Percentiles rank a stretch among this genome's conserved stretches.
These are phyloP conservation scores for Stramonita haemastoma DNA, from an alignment of 2,888 invertebrate species.

Conservation along the genomic window DNA sequence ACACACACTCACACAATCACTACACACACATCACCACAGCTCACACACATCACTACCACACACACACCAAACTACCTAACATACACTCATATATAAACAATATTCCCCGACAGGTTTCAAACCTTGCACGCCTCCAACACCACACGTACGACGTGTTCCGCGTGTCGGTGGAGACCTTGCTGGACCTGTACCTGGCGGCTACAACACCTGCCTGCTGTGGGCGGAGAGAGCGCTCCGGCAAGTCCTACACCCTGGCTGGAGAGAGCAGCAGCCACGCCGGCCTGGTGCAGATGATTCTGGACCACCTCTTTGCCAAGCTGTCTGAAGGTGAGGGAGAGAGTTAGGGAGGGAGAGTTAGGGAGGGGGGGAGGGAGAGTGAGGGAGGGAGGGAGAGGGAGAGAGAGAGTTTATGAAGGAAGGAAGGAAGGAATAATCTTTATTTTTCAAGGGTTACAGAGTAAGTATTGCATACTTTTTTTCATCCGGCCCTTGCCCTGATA, in stretches of 20 bases:
- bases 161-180: constrained; percentile 64
- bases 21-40: too few species aligned
- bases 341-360: neutral
- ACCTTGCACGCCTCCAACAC: constrained; percentile 64
- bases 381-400: neutral
- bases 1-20: too few species aligned
- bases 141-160: constrained; percentile 69
- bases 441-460: too few species aligned
- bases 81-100: too few species aligned
- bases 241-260: constrained; percentile 71
- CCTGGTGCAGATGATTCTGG: constrained; percentile 68
- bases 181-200: constrained; percentile 73
- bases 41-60: too few species aligned
- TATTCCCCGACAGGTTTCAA: constrained; percentile 64
- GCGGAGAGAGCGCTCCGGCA: constrained; percentile 74
- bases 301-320: constrained; percentile 69
- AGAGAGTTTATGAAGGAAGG: too few species aligned
- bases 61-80: too few species aligned
- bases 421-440: too few species aligned
- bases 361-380: neutral
- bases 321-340: constrained; percentile 61
- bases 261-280: constrained; percentile 67
- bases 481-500: too few species aligned
- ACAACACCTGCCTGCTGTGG: constrained; percentile 72
- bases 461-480: too few species aligned